These are phyloP conservation scores for Tragelaphus buxtoni DNA, from an alignment of 2,113 vertebrate genomes.

Conservation along the genomic window DNA sequence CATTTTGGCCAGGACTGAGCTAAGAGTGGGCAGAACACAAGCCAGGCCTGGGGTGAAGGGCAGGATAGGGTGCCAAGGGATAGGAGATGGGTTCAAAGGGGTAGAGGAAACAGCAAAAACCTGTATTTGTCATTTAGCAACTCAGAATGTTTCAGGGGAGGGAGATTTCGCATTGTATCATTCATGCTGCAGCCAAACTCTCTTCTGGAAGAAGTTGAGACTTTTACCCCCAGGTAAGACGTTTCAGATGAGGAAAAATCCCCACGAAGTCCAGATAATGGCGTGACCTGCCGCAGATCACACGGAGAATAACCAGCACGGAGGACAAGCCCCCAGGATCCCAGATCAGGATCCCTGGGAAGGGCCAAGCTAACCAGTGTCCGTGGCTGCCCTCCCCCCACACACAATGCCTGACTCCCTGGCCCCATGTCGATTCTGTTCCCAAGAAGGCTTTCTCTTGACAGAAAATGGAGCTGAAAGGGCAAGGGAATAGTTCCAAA, in stretches of 20 bases:
- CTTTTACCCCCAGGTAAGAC: background rate
- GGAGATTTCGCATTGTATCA: background rate
- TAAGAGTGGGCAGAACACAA: background rate
- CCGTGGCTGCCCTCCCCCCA: rapidly evolving
- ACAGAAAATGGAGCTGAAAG: conserved; percentile 55
- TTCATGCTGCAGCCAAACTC: background rate
- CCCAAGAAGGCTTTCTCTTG: conserved; percentile 41
- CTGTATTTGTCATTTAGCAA: background rate
- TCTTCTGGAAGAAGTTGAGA: background rate
- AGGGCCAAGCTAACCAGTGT: background rate
- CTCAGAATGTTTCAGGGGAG: background rate
- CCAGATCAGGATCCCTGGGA: background rate
- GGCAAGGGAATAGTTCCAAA: conserved; percentile 73
- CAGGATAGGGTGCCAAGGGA: background rate
- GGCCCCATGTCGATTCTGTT: background rate
- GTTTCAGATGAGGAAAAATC: background rate
- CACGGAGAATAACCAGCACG: background rate
- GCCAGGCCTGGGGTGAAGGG: background rate
- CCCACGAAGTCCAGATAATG: background rate
- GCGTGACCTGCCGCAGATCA: background rate
- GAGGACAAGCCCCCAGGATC: background rate
- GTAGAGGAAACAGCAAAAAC: background rate
- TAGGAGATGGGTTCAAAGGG: background rate
- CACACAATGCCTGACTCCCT: rapidly evolving
- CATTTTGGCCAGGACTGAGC: background rate